These are phyloP conservation scores for Crotalus viridis DNA, from an alignment of 2,113 vertebrate species.

Conservation along the genomic window DNA sequence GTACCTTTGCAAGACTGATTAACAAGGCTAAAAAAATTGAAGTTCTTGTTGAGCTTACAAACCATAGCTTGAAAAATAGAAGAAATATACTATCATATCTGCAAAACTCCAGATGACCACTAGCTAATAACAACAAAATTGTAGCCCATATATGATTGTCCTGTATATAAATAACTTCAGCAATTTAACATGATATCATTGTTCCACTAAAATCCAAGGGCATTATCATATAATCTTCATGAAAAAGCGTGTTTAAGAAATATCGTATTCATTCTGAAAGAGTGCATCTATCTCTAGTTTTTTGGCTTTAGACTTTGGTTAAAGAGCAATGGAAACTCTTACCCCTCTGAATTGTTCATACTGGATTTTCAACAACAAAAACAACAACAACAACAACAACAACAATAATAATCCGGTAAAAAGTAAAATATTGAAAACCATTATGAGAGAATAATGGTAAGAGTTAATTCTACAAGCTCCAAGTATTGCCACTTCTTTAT, in stretches of 20 bases:
- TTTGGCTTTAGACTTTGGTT: neutral
- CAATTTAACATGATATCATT: neutral
- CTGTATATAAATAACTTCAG: neutral
- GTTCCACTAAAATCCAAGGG: neutral
- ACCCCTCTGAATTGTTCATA: neutral
- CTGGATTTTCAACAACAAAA: neutral
- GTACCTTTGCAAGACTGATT: neutral
- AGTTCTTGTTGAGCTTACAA: neutral
- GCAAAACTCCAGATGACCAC: neutral
- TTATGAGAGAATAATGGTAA: neutral
- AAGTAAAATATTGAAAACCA: neutral
- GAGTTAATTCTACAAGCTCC: neutral
- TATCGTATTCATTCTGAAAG: neutral
- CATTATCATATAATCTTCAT: neutral
- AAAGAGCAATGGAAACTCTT: neutral
- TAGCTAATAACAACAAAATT: neutral
- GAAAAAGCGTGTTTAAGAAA: neutral
- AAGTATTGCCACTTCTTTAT: neutral
- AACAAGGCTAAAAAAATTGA: neutral
- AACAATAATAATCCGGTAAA: neutral
- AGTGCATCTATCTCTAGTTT: neutral
- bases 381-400: too few relatives aligned
- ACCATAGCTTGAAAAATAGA: neutral
- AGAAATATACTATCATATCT: neutral
- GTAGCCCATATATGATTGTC: neutral